Conservation (phyloP, 2,113 vertebrate species). For the Nyctibius bracteatus region DNA sequence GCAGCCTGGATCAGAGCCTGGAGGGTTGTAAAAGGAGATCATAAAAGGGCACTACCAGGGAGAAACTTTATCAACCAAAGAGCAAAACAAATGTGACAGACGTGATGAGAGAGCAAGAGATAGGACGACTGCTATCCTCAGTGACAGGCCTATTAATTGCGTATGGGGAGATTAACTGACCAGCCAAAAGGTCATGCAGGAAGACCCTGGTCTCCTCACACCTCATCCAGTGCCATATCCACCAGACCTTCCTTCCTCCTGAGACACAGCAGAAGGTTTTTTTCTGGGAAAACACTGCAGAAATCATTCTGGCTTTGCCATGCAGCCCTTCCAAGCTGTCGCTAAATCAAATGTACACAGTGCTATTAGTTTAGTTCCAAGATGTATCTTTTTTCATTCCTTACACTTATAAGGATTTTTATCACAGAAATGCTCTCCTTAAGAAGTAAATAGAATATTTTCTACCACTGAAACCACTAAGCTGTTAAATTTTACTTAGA, state of each 20-base stretch:
- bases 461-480: neutral
- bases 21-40: neutral
- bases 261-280: neutral
- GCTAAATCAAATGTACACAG: neutral
- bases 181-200: conserved; percentile 15
- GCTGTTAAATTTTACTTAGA: neutral
- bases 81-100: neutral
- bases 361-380: neutral
- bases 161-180: neutral
- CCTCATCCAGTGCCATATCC: neutral
- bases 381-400: neutral
- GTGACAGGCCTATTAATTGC: neutral
- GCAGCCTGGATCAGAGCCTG: neutral
- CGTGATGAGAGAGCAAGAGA: neutral
- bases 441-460: neutral
- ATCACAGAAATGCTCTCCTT: neutral
- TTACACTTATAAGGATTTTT: neutral
- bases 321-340: neutral
- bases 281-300: neutral
- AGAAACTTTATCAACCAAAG: neutral
- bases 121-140: neutral
- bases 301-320: neutral
- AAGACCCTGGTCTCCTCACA: neutral
- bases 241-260: neutral
- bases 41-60: neutral